phyloP scores from a whole-genome alignment of 2,888 invertebrate genomes.

The Germaria angustata region DNA sequence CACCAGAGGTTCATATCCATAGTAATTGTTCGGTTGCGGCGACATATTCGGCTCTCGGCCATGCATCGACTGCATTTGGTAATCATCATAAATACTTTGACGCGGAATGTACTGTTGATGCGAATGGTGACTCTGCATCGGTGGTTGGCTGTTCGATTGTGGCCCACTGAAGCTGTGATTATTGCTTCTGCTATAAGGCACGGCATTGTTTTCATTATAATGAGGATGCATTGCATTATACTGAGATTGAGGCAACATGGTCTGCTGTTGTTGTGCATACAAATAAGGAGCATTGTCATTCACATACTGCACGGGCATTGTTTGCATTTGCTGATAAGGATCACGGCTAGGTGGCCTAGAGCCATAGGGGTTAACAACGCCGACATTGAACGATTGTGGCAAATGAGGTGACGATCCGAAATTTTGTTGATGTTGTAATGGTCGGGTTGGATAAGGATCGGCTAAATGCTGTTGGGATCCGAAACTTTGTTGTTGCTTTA shows the following conservation, averaged over 20 bases:
- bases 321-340: constrained; percentile 77
- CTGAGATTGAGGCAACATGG: constrained; percentile 61
- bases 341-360: constrained; percentile 80
- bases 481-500: constrained; percentile 80
- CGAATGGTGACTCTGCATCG: constrained; percentile 76
- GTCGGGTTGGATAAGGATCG: constrained; percentile 78
- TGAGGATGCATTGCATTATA: constrained; percentile 68
- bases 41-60: constrained; percentile 73
- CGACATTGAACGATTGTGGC: constrained; percentile 76
- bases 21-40: constrained; percentile 84
- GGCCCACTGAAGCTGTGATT: constrained; percentile 70
- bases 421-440: constrained; percentile 74
- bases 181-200: constrained; percentile 73
- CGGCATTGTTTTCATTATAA: constrained; percentile 75
- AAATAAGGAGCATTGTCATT: constrained; percentile 76
- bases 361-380: constrained; percentile 74
- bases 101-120: constrained; percentile 77
- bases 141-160: constrained; percentile 61
- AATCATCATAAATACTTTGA: constrained; percentile 82
- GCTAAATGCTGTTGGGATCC: constrained; percentile 82
- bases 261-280: constrained; percentile 78
- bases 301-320: constrained; percentile 80
- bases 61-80: constrained; percentile 72
- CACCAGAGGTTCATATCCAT: constrained; percentile 85
- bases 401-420: constrained; percentile 80